A percentile compares a stretch with the other conserved stretches of the same genome.
These are phyloP conservation scores for Acipenser oxyrinchus DNA, from an alignment of 2,797 vertebrate genomes.

Conservation along the genomic window DNA sequence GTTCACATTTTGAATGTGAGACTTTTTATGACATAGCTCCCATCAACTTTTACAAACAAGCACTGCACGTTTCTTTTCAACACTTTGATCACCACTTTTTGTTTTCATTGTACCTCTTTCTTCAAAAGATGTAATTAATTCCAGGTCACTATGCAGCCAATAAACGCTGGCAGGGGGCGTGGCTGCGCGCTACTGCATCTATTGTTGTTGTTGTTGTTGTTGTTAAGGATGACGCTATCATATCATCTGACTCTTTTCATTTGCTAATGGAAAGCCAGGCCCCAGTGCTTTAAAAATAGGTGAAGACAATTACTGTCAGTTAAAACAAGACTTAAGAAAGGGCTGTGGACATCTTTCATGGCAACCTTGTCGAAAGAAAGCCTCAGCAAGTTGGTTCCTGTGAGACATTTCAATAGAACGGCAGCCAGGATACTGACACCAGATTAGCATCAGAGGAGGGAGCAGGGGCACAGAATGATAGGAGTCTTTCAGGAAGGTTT, in stretches of 20 bases:
- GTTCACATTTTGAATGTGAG: too few species aligned
- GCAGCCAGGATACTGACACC: slow-evolving; percentile 31
- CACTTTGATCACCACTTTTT: too few species aligned
- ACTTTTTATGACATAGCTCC: too few species aligned
- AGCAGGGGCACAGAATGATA: slow-evolving; percentile 33
- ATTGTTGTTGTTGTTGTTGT: slow-evolving; percentile 2
- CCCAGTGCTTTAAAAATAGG: slow-evolving; percentile 16
- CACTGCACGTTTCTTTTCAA: too few species aligned
- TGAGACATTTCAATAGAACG: slow-evolving; percentile 27
- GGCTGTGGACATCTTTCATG: slow-evolving; percentile 7
- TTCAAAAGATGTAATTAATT: background rate
- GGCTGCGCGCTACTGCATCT: too few species aligned
- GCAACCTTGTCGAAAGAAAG: slow-evolving; percentile 25
- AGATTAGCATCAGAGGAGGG: slow-evolving; percentile 26
- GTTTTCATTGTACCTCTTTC: background rate
- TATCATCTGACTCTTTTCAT: slow-evolving; percentile 21
- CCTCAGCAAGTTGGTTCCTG: slow-evolving; percentile 25
- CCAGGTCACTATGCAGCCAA: too few species aligned
- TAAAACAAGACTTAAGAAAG: slow-evolving; percentile 27
- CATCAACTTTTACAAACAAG: too few species aligned
- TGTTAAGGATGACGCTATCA: slow-evolving; percentile 4
- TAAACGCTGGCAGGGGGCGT: too few species aligned
- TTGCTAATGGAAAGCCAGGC: slow-evolving; percentile 21
- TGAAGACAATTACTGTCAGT: slow-evolving; percentile 29
- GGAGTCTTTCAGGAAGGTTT: slow-evolving; percentile 35